phyloP scores from a whole-genome alignment of 2,797 vertebrate species.

The Mallotus villosus region DNA sequence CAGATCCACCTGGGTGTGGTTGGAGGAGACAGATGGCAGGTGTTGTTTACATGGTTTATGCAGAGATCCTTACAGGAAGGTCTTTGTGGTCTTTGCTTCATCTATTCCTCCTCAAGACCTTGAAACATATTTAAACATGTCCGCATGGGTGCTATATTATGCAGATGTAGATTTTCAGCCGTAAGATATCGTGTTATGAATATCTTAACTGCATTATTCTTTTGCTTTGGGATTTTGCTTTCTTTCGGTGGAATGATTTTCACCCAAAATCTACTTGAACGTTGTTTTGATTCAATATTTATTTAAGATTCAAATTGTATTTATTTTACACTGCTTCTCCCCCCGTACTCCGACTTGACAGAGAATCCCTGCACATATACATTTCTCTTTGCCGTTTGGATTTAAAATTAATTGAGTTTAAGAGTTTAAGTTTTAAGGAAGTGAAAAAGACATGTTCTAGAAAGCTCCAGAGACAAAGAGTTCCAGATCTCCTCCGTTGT shows the following conservation, averaged over 20 bases:
- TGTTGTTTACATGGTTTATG: conserved; percentile 58
- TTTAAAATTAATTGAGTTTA: conserved; percentile 43
- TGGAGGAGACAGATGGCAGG: conserved; percentile 22
- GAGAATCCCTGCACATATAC: conserved; percentile 11
- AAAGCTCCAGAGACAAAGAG: conserved; percentile 18
- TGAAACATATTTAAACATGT: background rate
- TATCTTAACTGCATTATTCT: conserved; percentile 39
- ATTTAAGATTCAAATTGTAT: background rate
- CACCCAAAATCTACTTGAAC: conserved; percentile 65
- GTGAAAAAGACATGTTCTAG: background rate
- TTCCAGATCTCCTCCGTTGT: too few relatives aligned
- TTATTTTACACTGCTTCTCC: conserved; percentile 27
- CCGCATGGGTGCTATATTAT: conserved; percentile 40
- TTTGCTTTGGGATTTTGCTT: conserved; percentile 16
- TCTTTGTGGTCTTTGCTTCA: background rate
- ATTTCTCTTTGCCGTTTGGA: conserved; percentile 37
- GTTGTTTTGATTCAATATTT: conserved; percentile 17
- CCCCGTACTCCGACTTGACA: conserved; percentile 23
- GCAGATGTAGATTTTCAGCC: conserved; percentile 58
- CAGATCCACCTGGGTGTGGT: too few relatives aligned
- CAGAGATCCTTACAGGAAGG: background rate
- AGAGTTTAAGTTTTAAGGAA: conserved; percentile 8
- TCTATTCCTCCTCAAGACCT: conserved; percentile 56
- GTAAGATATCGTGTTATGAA: conserved; percentile 44
- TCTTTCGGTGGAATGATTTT: conserved; percentile 18